Evolutionary conservation across 1,140 invertebrate genomes (phyloP), one percentile per base, ranked within the genome.

Genomic region (Drosophila santomea): DNA sequence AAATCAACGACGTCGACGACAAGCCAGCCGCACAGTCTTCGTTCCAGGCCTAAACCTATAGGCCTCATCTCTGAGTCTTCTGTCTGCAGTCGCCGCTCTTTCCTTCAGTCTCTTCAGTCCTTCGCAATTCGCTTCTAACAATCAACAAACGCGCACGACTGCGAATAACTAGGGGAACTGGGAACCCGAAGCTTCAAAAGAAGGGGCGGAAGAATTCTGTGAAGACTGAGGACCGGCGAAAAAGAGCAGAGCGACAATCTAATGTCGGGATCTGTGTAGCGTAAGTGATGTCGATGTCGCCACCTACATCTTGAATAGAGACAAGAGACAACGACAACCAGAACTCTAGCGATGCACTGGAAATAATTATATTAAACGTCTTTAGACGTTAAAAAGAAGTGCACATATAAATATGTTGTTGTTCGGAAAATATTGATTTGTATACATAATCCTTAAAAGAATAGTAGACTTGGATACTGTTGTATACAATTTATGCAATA

Each of bases 211-310:
- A 74, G 32, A 71, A 43, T 68, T 68, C 61, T 14, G 51, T 28
- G 35, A 43, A 62, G 44, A 56, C 38, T 57, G 55, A 14, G 51
- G 28, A 69, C 23, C 20, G 25, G 35, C n/a, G 14, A 25, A 25
- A 28, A 60, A 50, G 36, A 50, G 62, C 55, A 55, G 56, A 51
- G 51, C 44, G 78, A 56, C 77, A 85, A 88, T 88, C 83, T 80
- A 75, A 83, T 89, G 83, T 56, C 60, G 54, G 63, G 72, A 88
- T 88, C 83, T 86, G 66, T 88, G 83, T 83, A 80, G 66, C 73
- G 77, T 68, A 77, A 85, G 81, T 80, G 80, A 81, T 86, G 78
- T 86, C 66, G 83, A 78, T 79, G 83, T 86, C 82, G 79, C 84
- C 83, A 88, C 83, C 83, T 88, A 88, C 84, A 89, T 83, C 66